A percentile compares a stretch with the other conserved stretches of the same genome.
phyloP scores from a whole-genome alignment of 2,888 invertebrate genomes.

The Cinara cedri region DNA sequence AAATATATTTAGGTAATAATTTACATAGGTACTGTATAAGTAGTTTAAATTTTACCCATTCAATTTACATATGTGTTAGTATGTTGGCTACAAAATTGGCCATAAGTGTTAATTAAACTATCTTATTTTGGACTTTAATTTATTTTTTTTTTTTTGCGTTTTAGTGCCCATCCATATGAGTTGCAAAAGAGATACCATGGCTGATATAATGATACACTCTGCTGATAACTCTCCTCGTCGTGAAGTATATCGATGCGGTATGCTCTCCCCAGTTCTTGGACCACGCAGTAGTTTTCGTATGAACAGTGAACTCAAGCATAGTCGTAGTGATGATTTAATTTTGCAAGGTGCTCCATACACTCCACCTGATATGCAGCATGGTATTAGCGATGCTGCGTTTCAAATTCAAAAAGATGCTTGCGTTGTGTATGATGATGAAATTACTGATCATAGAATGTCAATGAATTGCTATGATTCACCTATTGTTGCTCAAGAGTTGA shows the following conservation, averaged over 20 bases:
- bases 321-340: constrained; percentile 67
- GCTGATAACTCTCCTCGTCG: constrained; percentile 53
- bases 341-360: constrained; percentile 64
- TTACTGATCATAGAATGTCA: constrained; percentile 61
- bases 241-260: constrained; percentile 53
- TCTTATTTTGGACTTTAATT: neutral
- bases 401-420: constrained; percentile 61
- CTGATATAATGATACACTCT: constrained; percentile 53
- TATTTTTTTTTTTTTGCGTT: constrained; percentile 13
- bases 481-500: constrained; percentile 58
- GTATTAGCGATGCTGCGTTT: constrained; percentile 61
- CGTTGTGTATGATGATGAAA: constrained; percentile 61
- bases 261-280: constrained; percentile 50
- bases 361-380: constrained; percentile 64
- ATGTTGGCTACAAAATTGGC: neutral
- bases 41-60: neutral
- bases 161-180: constrained; percentile 42
- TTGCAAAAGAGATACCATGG: constrained; percentile 48
- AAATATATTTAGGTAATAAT: neutral
- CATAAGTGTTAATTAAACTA: neutral
- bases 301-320: constrained; percentile 64
- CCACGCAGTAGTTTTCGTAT: constrained; percentile 54
- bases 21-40: neutral
- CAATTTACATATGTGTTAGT: neutral
- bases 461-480: constrained; percentile 50